Base-by-base conservation (phyloP, 2,797 vertebrate species). In the Triplophysa bombifrons region DNA sequence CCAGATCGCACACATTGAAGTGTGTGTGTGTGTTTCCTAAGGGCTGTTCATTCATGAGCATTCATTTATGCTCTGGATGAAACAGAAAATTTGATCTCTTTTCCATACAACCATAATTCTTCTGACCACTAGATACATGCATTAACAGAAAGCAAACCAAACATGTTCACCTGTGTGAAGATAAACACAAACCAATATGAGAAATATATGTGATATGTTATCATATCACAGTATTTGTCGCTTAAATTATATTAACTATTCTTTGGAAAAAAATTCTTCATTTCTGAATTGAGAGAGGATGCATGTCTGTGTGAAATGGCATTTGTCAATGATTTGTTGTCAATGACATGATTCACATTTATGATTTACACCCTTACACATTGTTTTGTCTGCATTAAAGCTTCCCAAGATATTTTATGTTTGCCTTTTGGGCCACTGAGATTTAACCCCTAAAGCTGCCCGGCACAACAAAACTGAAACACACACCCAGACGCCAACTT, bases 1-100 rank as follows among this genome's bases (percentile, higher is more conserved):
- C 74, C 34, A 78, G 84, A 77, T 80, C 44, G 46, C 19, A 74
- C 64, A 69, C 30, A 71, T 13, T 78, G 14, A 30, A 8, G 27
- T 76, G 51, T 67, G 22, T 68, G 27, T 22, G 20, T 69, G 8
- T 41, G 10, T 77, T 61, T 77, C 75, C 66, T 61, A 56, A 17
- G 66, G 75, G 66, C 27, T 25, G 41, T 70, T 30, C 51, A 38
- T 77, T 77, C 48, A 34, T 51, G 53, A 68, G n/a, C 4, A 30
- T 30, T 38, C n/a, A 55, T 20, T 58, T 58, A 61, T 58, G 41
- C 65, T 67, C 12, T 8, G 50, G 48, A 65, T 53, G 65, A 4
- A 53, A 3, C 66, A 58, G 12, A 67, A 46, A 44, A 51, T 60
- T 19, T 70, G 66, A 69, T 77, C 55, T 76, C 75, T n/a, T 20